Percentiles rank a stretch among this genome's conserved stretches.
phyloP scores from a whole-genome alignment of 2,888 invertebrate species.

The Drosophila sordidapex region DNA sequence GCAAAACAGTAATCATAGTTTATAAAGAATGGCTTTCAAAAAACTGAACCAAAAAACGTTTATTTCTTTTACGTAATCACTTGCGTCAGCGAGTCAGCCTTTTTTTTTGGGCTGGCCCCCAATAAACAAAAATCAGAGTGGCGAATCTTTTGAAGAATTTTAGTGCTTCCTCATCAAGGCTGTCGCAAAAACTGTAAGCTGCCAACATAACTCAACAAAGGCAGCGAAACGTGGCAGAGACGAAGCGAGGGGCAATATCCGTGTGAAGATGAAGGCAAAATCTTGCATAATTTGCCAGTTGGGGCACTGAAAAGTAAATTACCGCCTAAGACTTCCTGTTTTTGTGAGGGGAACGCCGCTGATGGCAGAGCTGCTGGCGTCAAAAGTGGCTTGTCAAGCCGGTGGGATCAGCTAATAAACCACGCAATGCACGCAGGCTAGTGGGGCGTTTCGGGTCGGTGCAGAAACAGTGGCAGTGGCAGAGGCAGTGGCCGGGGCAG shows the following conservation, averaged over 20 bases:
- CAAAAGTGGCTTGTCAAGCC: slow-evolving; percentile 76
- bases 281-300: slow-evolving; percentile 76
- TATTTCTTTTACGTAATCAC: slow-evolving; percentile 18
- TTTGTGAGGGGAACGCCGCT: slow-evolving; percentile 18
- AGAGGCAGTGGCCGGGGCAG: background rate
- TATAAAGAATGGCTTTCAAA: background rate
- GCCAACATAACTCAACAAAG: slow-evolving; percentile 45
- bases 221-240: background rate
- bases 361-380: slow-evolving; percentile 50
- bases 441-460: background rate
- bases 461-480: background rate
- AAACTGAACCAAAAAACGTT: slow-evolving; percentile 16
- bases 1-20: background rate
- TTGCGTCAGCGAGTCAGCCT: slow-evolving; percentile 10
- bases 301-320: slow-evolving; percentile 74
- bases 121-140: slow-evolving; percentile 40
- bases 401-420: slow-evolving; percentile 77
- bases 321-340: slow-evolving; percentile 77
- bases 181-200: slow-evolving; percentile 58
- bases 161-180: slow-evolving; percentile 50
- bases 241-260: background rate
- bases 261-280: slow-evolving; percentile 24
- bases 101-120: background rate
- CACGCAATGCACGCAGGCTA: slow-evolving; percentile 51
- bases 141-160: slow-evolving; percentile 53